These are phyloP conservation scores for Boloria selene DNA, from an alignment of 2,888 invertebrate species.

Conservation along the genomic window DNA sequence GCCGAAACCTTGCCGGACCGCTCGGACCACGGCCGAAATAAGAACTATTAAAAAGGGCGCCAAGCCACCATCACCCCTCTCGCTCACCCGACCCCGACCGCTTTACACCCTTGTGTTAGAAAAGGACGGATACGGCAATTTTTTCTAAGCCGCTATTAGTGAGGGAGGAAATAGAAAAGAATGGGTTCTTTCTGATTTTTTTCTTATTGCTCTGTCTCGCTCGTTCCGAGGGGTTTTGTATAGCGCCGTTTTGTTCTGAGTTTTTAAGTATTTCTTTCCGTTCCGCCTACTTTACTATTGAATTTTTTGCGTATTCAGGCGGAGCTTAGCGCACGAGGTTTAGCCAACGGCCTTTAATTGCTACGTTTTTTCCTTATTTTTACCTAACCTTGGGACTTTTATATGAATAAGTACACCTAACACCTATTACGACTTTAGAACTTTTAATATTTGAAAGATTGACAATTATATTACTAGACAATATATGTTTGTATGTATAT, in stretches of 20 bases:
- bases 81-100: slow-evolving; percentile 70
- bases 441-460: not conserved
- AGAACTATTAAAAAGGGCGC: slow-evolving; percentile 79
- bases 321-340: slow-evolving; percentile 74
- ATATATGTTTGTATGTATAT: too few species aligned
- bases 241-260: slow-evolving; percentile 57
- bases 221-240: slow-evolving; percentile 53
- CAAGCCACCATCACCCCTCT: slow-evolving; percentile 66
- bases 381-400: slow-evolving; percentile 41
- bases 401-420: slow-evolving; percentile 12
- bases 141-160: slow-evolving; percentile 80
- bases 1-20: slow-evolving; percentile 56
- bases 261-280: slow-evolving; percentile 75
- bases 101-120: slow-evolving; percentile 70
- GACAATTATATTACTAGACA: not conserved
- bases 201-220: slow-evolving; percentile 72
- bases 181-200: slow-evolving; percentile 80
- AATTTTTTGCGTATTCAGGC: slow-evolving; percentile 72
- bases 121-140: slow-evolving; percentile 73
- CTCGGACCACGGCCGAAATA: slow-evolving; percentile 74
- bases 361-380: slow-evolving; percentile 58
- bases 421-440: not conserved
- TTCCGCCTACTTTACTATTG: slow-evolving; percentile 75
- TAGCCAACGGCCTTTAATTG: slow-evolving; percentile 67
- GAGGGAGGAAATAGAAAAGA: slow-evolving; percentile 81